Percentiles rank a stretch among this genome's conserved stretches.
Evolutionary conservation across 1,140 invertebrate genomes (phyloP).

Genomic region (Papilio helenus): DNA sequence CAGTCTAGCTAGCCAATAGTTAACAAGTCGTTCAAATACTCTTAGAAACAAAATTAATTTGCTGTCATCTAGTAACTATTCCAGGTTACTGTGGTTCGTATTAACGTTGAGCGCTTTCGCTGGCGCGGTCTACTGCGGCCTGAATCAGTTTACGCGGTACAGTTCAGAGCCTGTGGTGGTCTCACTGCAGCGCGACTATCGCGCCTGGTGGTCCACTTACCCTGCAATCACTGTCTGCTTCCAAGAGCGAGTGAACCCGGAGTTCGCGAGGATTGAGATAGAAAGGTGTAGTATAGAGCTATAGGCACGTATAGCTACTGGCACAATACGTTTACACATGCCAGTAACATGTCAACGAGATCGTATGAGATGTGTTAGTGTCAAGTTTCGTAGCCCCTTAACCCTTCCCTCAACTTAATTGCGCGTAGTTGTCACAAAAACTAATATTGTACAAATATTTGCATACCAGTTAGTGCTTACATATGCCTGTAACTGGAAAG

Average conservation of each 20-base stretch:
- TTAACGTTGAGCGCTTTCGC: slow-evolving; percentile 59
- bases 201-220: slow-evolving; percentile 84
- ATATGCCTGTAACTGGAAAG: too few relatives aligned
- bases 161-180: slow-evolving; percentile 84
- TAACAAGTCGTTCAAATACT: not conserved
- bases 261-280: slow-evolving; percentile 59
- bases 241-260: slow-evolving; percentile 68
- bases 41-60: too few relatives aligned
- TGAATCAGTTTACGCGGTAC: slow-evolving; percentile 76
- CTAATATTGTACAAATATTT: too few relatives aligned
- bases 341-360: too few relatives aligned
- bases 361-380: too few relatives aligned
- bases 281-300: slow-evolving; percentile 53
- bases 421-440: too few relatives aligned
- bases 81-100: slow-evolving; percentile 70
- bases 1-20: too few relatives aligned
- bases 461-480: too few relatives aligned
- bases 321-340: too few relatives aligned
- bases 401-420: too few relatives aligned
- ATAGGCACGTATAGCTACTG: too few relatives aligned
- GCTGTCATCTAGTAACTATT: slow-evolving; percentile 2
- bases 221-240: slow-evolving; percentile 84
- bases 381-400: too few relatives aligned
- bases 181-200: slow-evolving; percentile 84
- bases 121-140: slow-evolving; percentile 65